Base-by-base conservation (phyloP, 2,888 invertebrate species). In the Dermolepida albohirtum region DNA sequence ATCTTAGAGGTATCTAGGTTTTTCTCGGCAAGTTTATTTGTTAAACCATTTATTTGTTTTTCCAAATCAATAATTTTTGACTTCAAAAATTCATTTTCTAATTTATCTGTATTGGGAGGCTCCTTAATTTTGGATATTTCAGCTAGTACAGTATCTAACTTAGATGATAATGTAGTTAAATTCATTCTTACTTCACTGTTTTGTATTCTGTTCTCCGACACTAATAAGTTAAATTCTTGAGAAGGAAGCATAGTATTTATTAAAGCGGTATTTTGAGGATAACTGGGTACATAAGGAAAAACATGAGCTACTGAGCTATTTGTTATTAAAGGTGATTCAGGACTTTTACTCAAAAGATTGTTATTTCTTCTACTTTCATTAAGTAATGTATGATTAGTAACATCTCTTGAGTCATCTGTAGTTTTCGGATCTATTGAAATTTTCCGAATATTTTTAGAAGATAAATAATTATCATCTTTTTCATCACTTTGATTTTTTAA, bases 181-280 rank as follows among this genome's bases (percentile, higher is more conserved):
- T 87, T 86, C 81, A 90, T 85, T 71, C 90, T 84, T n/a, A 91
- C 80, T 79, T 91, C 91, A 7, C 88, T 85, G 76, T 89, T 89
- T 69, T 90, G 89, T 14, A 87, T 87, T 70, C 90, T 82, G 64
- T 86, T 86, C 80, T 90, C 90, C 1, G 87, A 82, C 57, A 89
- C 77, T 68, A 89, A 83, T 72, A 89, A 81, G 71, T 86, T 86
- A 47, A 88, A 77, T 12, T 67, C 64, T 55, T 55, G 55, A 1
- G 64, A 52, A 12, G 51, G 14, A 29, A 43, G 22, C 22, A 51
- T 10, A 6, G 51, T 43, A 27, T 29, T 64, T 34, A 64, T 40
- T 41, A 64, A n/a, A 14, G 43, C 14, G 12, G 51, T n/a, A 41
- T 29, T 41, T 41, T 14, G 64, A 51, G 52, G 27, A 34, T 51